phyloP scores from a whole-genome alignment of 2,113 vertebrate genomes.

The Mastomys natalensis region DNA sequence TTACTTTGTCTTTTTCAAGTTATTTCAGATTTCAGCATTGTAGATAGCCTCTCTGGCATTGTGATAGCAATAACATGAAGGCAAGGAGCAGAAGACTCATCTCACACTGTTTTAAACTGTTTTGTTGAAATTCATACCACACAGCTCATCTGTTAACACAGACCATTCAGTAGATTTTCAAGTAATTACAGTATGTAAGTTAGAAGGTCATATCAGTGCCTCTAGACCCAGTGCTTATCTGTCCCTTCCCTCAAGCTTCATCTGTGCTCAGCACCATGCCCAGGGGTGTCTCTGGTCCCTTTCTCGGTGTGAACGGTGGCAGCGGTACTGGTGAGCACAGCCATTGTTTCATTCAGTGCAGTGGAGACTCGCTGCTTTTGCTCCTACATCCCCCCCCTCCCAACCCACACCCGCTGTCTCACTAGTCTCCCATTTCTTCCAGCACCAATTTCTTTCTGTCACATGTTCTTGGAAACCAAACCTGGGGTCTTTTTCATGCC shows the following conservation, averaged over 20 bases:
- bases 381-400: no score
- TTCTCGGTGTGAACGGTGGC: background rate
- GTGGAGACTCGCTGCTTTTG: background rate
- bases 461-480: background rate
- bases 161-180: conserved; percentile 4
- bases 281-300: background rate
- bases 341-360: conserved; percentile 9
- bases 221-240: conserved; percentile 10
- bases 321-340: background rate
- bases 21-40: conserved; percentile 20
- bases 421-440: background rate
- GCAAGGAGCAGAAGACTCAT: conserved; percentile 1
- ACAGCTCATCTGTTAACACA: background rate
- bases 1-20: conserved; percentile 41
- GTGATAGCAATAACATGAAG: background rate
- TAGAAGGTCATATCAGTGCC: background rate
- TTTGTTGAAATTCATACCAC: conserved; percentile 5
- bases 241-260: background rate
- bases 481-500: background rate
- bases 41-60: background rate
- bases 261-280: background rate
- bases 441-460: background rate
- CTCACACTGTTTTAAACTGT: conserved; percentile 30
- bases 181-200: conserved; percentile 12
- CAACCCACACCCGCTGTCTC: no score